These are phyloP conservation scores for Drosophila kambysellisi DNA, from an alignment of 2,888 invertebrate species.

Conservation along the genomic window DNA sequence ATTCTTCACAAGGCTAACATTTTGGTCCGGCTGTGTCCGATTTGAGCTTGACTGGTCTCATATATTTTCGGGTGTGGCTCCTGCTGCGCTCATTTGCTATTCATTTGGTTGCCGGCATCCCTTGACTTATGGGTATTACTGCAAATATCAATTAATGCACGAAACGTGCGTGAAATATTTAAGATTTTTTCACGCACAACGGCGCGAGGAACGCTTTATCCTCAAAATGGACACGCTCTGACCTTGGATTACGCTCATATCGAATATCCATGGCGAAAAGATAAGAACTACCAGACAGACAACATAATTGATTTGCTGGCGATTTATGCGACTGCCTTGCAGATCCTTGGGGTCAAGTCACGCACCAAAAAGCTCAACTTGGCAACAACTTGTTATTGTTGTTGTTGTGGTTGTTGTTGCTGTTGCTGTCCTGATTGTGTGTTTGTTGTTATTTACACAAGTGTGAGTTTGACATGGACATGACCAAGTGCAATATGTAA, in stretches of 20 bases:
- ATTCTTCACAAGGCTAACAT: background rate
- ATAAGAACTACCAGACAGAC: constrained; percentile 65
- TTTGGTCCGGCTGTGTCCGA: constrained; percentile 6
- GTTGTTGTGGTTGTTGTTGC: constrained; percentile 3
- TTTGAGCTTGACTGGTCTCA: constrained; percentile 26
- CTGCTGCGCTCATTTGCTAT: constrained; percentile 58
- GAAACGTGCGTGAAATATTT: constrained; percentile 77
- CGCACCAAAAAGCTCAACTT: constrained; percentile 37
- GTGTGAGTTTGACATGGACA: constrained; percentile 60
- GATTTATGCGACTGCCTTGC: constrained; percentile 65
- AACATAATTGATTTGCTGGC: constrained; percentile 73
- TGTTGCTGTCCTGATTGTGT: background rate
- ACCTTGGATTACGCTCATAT: constrained; percentile 63
- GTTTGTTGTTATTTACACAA: constrained; percentile 17
- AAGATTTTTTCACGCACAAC: constrained; percentile 41
- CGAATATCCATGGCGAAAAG: constrained; percentile 25
- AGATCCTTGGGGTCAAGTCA: constrained; percentile 55
- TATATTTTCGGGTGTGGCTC: constrained; percentile 32
- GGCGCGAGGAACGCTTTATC: background rate
- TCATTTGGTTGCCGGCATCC: constrained; percentile 56
- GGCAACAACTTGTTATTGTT: constrained; percentile 22
- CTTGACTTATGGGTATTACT: constrained; percentile 80
- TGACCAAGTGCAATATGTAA: constrained; percentile 61
- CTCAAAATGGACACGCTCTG: constrained; percentile 35
- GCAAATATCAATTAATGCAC: constrained; percentile 81